Evolutionary conservation across 2,113 vertebrate genomes (phyloP).

Genomic region (Trochalopteron elliotii): DNA sequence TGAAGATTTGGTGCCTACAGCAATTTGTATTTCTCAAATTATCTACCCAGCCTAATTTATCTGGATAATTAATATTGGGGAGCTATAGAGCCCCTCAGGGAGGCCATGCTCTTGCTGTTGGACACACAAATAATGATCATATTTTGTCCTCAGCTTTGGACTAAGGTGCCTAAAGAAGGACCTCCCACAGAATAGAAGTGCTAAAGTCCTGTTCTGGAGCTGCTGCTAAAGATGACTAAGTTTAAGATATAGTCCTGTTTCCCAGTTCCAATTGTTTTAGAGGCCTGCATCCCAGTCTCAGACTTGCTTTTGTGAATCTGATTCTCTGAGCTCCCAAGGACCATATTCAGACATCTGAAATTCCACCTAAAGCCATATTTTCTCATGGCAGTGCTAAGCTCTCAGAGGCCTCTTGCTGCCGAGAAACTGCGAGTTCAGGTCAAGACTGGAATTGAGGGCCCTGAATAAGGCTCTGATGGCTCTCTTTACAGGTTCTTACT

Average conservation of each 20-base stretch:
- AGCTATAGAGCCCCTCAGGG: not conserved
- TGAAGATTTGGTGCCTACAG: not conserved
- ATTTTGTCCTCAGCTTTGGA: not conserved
- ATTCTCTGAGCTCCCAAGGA: not conserved
- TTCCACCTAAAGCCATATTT: not conserved
- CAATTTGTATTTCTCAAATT: not conserved
- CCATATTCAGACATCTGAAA: not conserved
- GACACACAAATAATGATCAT: not conserved
- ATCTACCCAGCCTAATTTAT: not conserved
- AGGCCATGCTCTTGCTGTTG: not conserved
- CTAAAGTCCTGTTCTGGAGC: not conserved
- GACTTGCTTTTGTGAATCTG: not conserved
- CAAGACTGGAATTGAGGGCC: not conserved
- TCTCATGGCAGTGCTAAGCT: not conserved
- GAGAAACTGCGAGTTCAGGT: not conserved
- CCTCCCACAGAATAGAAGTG: not conserved
- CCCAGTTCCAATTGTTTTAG: not conserved
- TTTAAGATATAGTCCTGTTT: not conserved
- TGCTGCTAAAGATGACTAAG: not conserved
- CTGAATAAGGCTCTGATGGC: rapidly evolving
- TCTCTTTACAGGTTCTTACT: not conserved
- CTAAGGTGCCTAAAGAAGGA: not conserved
- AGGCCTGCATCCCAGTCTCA: not conserved
- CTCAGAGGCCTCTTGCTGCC: not conserved
- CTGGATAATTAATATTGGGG: not conserved